These are phyloP conservation scores for Argyrosomus japonicus DNA, from an alignment of 2,113 vertebrate species.

Conservation along the genomic window DNA sequence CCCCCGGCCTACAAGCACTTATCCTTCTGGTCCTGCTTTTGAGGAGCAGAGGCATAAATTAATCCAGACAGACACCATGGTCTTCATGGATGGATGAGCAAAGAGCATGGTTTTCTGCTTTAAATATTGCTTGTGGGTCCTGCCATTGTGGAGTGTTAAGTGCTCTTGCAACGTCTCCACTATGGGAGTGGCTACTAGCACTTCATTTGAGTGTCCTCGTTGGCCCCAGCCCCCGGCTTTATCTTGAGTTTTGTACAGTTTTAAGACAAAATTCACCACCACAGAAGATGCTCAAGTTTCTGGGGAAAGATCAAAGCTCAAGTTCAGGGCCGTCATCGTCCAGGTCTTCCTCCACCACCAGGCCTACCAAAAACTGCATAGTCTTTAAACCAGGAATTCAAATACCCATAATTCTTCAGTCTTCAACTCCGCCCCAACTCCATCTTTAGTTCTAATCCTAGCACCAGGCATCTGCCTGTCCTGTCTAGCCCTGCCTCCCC, in stretches of 20 bases:
- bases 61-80: slow-evolving; percentile 36
- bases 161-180: slow-evolving; percentile 47
- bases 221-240: neutral
- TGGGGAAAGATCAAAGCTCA: neutral
- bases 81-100: slow-evolving; percentile 52
- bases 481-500: neutral
- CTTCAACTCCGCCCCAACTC: slow-evolving; percentile 4
- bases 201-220: slow-evolving; percentile 21
- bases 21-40: slow-evolving; percentile 40
- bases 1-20: slow-evolving; percentile 38
- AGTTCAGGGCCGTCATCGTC: neutral
- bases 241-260: neutral
- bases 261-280: neutral
- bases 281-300: neutral
- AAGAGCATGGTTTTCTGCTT: slow-evolving; percentile 41
- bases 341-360: neutral
- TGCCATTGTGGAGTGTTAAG: slow-evolving; percentile 46
- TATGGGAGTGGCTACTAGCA: slow-evolving; percentile 61
- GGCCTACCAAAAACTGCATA: neutral
- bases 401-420: slow-evolving; percentile 12
- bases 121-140: slow-evolving; percentile 11
- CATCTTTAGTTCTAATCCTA: neutral
- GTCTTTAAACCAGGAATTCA: slow-evolving; percentile 12
- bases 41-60: slow-evolving; percentile 43
- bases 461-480: neutral